These are phyloP conservation scores for Drosophila niveifrons DNA, from an alignment of 2,888 invertebrate genomes.

Conservation along the genomic window DNA sequence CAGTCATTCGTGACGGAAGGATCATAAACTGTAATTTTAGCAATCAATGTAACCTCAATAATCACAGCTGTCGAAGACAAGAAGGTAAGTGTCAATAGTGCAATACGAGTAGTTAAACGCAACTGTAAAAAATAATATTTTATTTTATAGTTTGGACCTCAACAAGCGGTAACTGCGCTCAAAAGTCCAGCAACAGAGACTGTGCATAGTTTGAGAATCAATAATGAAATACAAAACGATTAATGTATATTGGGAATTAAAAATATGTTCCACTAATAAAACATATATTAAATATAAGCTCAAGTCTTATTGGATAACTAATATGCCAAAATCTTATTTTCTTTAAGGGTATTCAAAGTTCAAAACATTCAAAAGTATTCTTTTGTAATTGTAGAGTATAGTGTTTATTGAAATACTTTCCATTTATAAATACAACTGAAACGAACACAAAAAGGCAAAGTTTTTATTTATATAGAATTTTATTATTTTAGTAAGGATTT, in stretches of 20 bases:
- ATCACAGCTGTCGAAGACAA: slow-evolving; percentile 5
- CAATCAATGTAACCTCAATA: slow-evolving; percentile 9
- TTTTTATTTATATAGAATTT: background rate
- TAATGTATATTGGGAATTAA: no score
- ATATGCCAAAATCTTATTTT: no score
- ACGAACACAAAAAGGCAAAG: background rate
- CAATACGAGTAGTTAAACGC: no score
- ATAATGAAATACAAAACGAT: background rate
- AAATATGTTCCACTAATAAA: no score
- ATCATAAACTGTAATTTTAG: slow-evolving; percentile 16
- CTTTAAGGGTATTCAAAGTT: no score
- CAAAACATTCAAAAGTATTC: no score
- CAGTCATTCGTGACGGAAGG: slow-evolving; percentile 1
- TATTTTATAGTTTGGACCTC: slow-evolving; percentile 2
- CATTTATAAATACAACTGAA: background rate
- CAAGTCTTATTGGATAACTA: no score
- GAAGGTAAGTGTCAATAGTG: slow-evolving; percentile 1
- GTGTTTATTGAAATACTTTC: background rate
- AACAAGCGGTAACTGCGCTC: background rate
- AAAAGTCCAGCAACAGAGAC: slow-evolving; percentile 6
- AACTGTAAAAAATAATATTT: background rate
- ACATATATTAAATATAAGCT: no score
- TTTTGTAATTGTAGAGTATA: no score
- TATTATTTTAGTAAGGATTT: background rate
- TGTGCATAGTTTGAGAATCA: background rate